Percentiles rank a stretch among this genome's conserved stretches.
phyloP scores from a whole-genome alignment of 64 coral and sea anemone genomes.

The Montipora cactus region DNA sequence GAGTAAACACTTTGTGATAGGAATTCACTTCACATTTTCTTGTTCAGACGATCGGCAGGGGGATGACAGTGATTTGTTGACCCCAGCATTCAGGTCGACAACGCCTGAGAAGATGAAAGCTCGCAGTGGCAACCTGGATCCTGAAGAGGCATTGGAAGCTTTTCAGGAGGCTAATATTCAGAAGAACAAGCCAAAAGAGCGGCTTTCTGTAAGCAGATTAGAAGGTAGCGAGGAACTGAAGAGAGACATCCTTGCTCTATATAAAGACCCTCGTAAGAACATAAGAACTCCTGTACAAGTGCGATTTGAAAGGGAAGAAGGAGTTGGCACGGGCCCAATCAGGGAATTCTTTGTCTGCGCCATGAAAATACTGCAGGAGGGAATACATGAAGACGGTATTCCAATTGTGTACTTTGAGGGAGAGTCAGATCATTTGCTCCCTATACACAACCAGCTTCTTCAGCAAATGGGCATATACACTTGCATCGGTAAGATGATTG shows the following conservation, averaged over 20 bases:
- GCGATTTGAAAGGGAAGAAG: slow-evolving; percentile 25
- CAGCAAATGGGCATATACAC: slow-evolving; percentile 30
- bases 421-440: slow-evolving; percentile 18
- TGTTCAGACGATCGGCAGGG: not conserved
- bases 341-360: not conserved
- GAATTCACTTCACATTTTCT: not conserved
- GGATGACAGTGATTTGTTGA: not conserved
- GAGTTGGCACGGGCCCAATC: not conserved
- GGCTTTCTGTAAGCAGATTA: slow-evolving; percentile 4
- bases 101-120: not conserved
- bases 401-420: slow-evolving; percentile 39
- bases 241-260: slow-evolving; percentile 27
- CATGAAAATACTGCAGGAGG: not conserved
- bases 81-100: not conserved
- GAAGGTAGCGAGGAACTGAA: slow-evolving; percentile 40
- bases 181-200: not conserved
- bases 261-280: slow-evolving; percentile 32
- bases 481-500: slow-evolving; percentile 15
- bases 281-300: not conserved
- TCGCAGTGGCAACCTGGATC: not conserved
- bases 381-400: slow-evolving; percentile 22
- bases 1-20: no score
- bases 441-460: slow-evolving; percentile 25
- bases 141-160: not conserved
- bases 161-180: slow-evolving; percentile 17